These are phyloP conservation scores for Dasyurus viverrinus DNA, from an alignment of 2,113 vertebrate species.

Conservation along the genomic window DNA sequence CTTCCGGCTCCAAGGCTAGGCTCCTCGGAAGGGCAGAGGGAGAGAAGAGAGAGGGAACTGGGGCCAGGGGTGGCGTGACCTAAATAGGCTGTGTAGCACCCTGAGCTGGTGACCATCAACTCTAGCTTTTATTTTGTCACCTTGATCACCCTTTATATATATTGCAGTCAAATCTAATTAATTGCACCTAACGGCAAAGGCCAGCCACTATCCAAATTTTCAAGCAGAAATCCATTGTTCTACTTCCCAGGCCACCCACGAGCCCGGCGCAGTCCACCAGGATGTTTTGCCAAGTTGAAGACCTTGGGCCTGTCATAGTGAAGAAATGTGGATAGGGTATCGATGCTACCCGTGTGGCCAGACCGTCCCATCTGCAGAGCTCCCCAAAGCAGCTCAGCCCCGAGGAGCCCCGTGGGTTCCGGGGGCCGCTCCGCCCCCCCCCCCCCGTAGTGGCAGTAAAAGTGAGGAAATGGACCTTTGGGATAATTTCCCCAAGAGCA, in stretches of 20 bases:
- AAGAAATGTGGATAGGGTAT: slow-evolving; percentile 48
- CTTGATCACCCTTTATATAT: slow-evolving; percentile 47
- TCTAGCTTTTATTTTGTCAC: slow-evolving; percentile 48
- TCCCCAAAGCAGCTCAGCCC: neutral
- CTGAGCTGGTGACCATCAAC: neutral
- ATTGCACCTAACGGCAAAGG: slow-evolving; percentile 58
- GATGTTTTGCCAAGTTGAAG: slow-evolving; percentile 65
- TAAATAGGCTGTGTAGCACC: slow-evolving; percentile 32
- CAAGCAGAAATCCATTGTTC: slow-evolving; percentile 66
- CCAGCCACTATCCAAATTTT: slow-evolving; percentile 36
- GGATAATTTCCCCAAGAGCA: slow-evolving; percentile 63
- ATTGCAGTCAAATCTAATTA: slow-evolving; percentile 60
- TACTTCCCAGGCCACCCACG: slow-evolving; percentile 59
- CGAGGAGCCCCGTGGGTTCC: neutral
- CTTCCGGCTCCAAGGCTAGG: neutral
- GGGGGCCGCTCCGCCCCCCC: neutral
- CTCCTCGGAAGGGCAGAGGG: neutral
- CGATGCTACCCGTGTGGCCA: neutral
- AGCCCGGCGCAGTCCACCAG: slow-evolving; percentile 61
- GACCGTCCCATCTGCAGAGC: neutral
- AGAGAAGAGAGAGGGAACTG: slow-evolving; percentile 36
- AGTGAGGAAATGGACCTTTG: slow-evolving; percentile 70
- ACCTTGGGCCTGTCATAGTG: slow-evolving; percentile 68
- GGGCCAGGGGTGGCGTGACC: slow-evolving; percentile 28
- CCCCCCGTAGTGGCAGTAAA: slow-evolving; percentile 41